Conservation (phyloP, 2,113 vertebrate species). For the Pipa parva region DNA sequence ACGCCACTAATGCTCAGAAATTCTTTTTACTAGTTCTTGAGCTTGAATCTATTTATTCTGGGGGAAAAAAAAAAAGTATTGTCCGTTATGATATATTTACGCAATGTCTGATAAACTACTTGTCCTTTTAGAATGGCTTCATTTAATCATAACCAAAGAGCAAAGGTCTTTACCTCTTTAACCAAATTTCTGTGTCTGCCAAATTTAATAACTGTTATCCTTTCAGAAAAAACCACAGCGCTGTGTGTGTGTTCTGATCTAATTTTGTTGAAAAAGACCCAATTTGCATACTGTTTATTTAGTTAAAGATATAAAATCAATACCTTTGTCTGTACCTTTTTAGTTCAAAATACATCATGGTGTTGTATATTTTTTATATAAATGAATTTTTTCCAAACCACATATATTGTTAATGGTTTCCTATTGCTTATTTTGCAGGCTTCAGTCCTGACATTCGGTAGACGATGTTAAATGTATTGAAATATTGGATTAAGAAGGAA, state of each 20-base stretch:
- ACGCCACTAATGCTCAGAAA: too few species aligned
- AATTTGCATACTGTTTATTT: conserved; percentile 99
- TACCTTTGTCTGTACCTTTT: conserved; percentile 94
- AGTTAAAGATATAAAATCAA: conserved; percentile 94
- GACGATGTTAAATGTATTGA: conserved; percentile 76
- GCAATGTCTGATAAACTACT: conserved; percentile 53
- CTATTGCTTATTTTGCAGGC: conserved; percentile 87
- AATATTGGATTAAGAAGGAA: conserved; percentile 80
- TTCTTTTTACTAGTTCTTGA: too few species aligned
- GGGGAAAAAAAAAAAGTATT: too few species aligned
- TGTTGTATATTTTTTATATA: conserved; percentile 87
- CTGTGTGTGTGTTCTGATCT: conserved; percentile 97
- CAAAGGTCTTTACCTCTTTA: conserved; percentile 98
- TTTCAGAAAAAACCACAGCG: conserved; percentile 76
- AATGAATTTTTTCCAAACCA: conserved; percentile 89
- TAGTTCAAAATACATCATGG: conserved; percentile 97
- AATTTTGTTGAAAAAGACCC: conserved; percentile 93
- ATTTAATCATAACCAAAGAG: conserved; percentile 82
- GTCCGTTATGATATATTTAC: too few species aligned
- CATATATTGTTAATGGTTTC: conserved; percentile 89
- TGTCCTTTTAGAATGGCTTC: conserved; percentile 62
- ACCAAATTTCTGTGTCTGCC: conserved; percentile 95
- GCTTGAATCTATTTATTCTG: too few species aligned
- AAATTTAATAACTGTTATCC: conserved; percentile 98
- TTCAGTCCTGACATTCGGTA: conserved; percentile 72